phyloP scores from a whole-genome alignment of 2,113 vertebrate species.

The Cichladusa arquata region DNA sequence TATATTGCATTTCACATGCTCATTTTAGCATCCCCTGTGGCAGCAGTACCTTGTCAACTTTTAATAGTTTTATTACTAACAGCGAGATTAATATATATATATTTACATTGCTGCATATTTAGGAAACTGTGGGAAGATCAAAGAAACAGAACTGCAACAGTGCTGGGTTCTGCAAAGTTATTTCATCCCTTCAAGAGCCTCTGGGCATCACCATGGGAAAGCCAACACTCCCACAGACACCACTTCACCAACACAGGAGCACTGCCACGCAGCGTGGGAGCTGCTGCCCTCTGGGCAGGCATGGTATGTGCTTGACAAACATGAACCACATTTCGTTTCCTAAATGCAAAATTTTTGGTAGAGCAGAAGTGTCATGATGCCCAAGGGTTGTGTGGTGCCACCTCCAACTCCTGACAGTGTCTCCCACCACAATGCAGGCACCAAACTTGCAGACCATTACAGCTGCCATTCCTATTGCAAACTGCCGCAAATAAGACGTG shows the following conservation, averaged over 20 bases:
- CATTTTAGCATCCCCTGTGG: background rate
- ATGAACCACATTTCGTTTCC: background rate
- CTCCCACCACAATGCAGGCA: background rate
- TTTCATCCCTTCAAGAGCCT: background rate
- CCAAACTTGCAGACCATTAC: background rate
- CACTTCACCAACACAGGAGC: background rate
- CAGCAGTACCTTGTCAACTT: background rate
- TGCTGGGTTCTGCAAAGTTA: background rate
- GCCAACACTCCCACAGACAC: background rate
- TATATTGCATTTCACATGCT: background rate
- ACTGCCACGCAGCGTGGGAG: fast-evolving
- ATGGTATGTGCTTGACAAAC: fast-evolving
- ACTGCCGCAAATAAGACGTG: background rate
- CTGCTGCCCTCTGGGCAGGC: background rate
- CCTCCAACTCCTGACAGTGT: background rate
- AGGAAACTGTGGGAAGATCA: background rate
- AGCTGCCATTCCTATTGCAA: background rate
- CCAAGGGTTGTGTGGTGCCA: background rate
- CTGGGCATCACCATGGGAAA: background rate
- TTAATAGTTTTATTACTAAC: background rate
- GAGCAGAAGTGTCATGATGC: fast-evolving
- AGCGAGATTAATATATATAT: background rate
- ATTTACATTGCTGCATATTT: background rate
- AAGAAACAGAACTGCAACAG: background rate
- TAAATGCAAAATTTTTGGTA: background rate